phyloP scores from a whole-genome alignment of 2,113 vertebrate genomes.

The Oryzias melastigma region DNA sequence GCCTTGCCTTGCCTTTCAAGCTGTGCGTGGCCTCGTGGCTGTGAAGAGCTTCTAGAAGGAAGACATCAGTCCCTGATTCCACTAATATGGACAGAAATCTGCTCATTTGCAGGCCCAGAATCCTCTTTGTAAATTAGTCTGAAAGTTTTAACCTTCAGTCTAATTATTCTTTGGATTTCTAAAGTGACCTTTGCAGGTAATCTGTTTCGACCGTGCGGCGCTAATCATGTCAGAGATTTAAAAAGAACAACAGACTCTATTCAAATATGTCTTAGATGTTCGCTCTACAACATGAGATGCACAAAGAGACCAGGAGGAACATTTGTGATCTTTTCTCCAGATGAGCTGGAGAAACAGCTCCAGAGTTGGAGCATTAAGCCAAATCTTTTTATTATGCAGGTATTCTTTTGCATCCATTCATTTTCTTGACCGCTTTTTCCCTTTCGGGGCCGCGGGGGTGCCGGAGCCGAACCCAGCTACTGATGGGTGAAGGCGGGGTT shows the following conservation, averaged over 20 bases:
- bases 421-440: too few relatives aligned
- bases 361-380: too few relatives aligned
- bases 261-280: constrained; percentile 25
- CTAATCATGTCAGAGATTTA: constrained; percentile 37
- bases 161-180: constrained; percentile 29
- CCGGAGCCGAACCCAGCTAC: too few relatives aligned
- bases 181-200: constrained; percentile 37
- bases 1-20: too few relatives aligned
- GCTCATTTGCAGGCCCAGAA: constrained; percentile 18
- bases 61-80: constrained; percentile 17
- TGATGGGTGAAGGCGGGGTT: too few relatives aligned
- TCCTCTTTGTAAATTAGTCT: constrained; percentile 20
- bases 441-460: too few relatives aligned
- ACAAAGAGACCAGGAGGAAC: too few relatives aligned
- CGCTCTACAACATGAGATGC: constrained; percentile 5
- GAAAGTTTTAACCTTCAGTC: constrained; percentile 1
- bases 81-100: constrained; percentile 36
- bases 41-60: constrained; percentile 11
- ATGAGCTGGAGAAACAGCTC: too few relatives aligned
- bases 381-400: too few relatives aligned
- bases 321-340: too few relatives aligned
- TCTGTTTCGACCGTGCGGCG: constrained; percentile 10
- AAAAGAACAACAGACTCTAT: constrained; percentile 29
- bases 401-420: too few relatives aligned
- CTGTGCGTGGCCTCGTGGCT: not conserved